A percentile compares a stretch with the other conserved stretches of the same genome.
phyloP scores from a whole-genome alignment of 2,797 vertebrate species.

The Glossophaga mutica region DNA sequence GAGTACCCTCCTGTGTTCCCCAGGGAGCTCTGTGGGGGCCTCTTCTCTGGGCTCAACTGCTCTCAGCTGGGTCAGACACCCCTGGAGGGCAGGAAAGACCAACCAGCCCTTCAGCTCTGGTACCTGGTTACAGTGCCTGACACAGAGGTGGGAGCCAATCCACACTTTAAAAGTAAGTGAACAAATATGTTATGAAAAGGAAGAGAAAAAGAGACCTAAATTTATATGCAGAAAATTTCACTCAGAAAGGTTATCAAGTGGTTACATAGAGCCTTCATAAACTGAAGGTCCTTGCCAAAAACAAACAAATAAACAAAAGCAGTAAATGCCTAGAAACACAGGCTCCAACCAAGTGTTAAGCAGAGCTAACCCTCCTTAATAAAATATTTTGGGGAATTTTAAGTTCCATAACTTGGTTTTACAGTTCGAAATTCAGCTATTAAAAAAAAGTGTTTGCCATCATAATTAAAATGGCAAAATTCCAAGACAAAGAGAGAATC shows the following conservation, averaged over 20 bases:
- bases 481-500: too few relatives aligned
- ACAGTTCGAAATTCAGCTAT: neutral
- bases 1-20: accelerated
- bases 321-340: neutral
- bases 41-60: neutral
- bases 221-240: neutral
- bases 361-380: neutral
- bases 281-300: neutral
- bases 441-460: neutral
- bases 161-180: neutral
- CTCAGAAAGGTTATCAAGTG: neutral
- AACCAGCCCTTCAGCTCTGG: too few relatives aligned
- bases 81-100: too few relatives aligned
- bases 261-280: neutral
- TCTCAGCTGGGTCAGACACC: accelerated
- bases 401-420: neutral
- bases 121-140: neutral
- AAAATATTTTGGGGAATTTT: neutral
- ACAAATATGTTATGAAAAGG: neutral
- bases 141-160: neutral
- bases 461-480: too few relatives aligned
- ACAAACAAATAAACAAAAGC: too few relatives aligned
- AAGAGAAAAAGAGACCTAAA: neutral
- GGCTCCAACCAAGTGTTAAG: neutral
- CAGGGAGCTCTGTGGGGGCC: neutral